Conservation (phyloP, 2,113 vertebrate genomes). For the Chamaetylas fuelleborni region DNA sequence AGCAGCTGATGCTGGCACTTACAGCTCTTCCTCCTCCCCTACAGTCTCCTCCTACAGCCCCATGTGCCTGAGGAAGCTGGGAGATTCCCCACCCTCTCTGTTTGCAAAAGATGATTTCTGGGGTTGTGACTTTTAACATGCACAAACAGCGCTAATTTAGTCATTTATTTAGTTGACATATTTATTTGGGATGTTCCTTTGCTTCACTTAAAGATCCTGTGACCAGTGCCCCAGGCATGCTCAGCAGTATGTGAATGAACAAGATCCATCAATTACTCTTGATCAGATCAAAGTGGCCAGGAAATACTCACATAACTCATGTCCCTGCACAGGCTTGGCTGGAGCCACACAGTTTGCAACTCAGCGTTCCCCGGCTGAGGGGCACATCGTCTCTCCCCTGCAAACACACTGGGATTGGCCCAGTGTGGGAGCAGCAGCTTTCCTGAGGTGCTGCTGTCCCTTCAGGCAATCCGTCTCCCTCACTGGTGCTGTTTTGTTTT, state of each 20-base stretch:
- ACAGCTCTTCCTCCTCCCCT: not conserved
- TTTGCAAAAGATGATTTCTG: not conserved
- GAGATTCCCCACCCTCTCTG: not conserved
- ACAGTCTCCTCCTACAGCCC: not conserved
- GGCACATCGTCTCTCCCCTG: not conserved
- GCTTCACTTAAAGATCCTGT: constrained; percentile 59
- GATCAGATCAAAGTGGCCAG: constrained; percentile 49
- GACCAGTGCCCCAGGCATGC: constrained; percentile 49
- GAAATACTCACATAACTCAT: constrained; percentile 50
- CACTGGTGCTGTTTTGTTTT: not conserved
- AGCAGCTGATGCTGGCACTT: not conserved
- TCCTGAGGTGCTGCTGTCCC: not conserved
- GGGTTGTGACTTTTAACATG: constrained; percentile 59
- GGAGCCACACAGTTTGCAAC: accelerated
- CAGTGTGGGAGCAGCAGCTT: not conserved
- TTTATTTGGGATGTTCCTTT: constrained; percentile 70
- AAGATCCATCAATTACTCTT: constrained; percentile 65
- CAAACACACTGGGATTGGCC: accelerated
- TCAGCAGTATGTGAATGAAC: constrained; percentile 53
- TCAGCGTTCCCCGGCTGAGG: not conserved
- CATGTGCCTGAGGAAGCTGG: not conserved
- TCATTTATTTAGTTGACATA: constrained; percentile 73
- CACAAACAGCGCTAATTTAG: constrained; percentile 67
- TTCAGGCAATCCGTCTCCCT: not conserved
- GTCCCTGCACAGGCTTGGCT: not conserved